phyloP scores from a whole-genome alignment of 2,888 invertebrate genomes.

The Eupithecia vulgata region DNA sequence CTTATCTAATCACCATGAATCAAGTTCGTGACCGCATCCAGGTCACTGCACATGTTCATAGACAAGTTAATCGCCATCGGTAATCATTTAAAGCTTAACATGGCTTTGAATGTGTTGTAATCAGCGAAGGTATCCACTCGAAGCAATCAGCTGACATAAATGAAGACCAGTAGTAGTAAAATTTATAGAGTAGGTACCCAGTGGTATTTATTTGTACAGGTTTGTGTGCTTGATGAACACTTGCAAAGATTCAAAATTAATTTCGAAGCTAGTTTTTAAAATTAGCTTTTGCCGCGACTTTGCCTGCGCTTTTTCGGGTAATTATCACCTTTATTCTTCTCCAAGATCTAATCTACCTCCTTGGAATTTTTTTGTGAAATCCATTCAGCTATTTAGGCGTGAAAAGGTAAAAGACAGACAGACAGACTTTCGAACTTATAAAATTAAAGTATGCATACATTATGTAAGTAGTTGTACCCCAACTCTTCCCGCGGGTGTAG shows the following conservation, averaged over 20 bases:
- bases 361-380: no score
- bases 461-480: no score
- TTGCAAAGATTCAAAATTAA: not conserved
- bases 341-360: no score
- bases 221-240: not conserved
- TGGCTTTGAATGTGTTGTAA: not conserved
- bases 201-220: not conserved
- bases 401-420: no score
- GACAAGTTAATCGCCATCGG: not conserved
- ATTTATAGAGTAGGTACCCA: not conserved
- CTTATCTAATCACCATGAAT: constrained; percentile 14
- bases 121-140: not conserved
- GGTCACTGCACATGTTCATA: constrained; percentile 14
- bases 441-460: no score
- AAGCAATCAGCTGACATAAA: constrained; percentile 1
- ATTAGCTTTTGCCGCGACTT: no score
- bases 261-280: no score
- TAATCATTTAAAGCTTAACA: not conserved
- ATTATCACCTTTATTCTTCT: no score
- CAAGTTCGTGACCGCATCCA: constrained; percentile 21
- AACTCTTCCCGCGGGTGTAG: no score
- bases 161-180: not conserved
- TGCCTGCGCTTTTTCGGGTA: no score
- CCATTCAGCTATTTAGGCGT: no score
- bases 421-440: no score